These are phyloP conservation scores for Sycophila sp. DNA, from an alignment of 1,140 invertebrate species.

Conservation along the genomic window DNA sequence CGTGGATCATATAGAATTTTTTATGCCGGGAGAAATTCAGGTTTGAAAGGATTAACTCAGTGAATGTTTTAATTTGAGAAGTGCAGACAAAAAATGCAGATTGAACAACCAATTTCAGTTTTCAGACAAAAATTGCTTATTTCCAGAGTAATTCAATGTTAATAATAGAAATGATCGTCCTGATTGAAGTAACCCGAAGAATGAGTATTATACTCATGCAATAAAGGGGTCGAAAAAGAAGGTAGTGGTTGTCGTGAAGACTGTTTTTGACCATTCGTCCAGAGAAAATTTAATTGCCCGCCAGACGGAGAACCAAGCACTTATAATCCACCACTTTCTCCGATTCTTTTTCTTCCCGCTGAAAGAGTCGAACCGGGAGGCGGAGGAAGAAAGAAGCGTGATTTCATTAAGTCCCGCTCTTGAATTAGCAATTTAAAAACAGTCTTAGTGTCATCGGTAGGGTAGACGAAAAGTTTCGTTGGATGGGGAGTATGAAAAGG, in stretches of 20 bases:
- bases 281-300: constrained; percentile 49
- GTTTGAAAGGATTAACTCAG: too few relatives aligned
- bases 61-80: too few relatives aligned
- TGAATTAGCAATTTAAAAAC: constrained; percentile 59
- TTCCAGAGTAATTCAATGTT: too few relatives aligned
- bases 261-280: constrained; percentile 45
- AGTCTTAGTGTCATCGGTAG: constrained; percentile 46
- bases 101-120: too few relatives aligned
- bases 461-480: constrained; percentile 4
- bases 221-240: constrained; percentile 9
- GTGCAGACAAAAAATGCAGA: too few relatives aligned
- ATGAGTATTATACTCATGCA: too few relatives aligned
- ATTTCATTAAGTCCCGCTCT: constrained; percentile 53
- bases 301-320: constrained; percentile 40
- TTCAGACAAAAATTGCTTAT: too few relatives aligned
- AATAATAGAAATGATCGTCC: constrained; percentile 21
- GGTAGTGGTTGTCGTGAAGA: neutral
- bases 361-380: neutral
- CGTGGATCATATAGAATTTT: too few relatives aligned
- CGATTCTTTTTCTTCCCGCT: constrained; percentile 31
- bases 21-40: too few relatives aligned
- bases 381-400: constrained; percentile 45
- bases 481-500: constrained; percentile 18
- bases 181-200: too few relatives aligned
- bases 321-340: constrained; percentile 51